phyloP scores from a whole-genome alignment of 2,113 vertebrate genomes.

The Erythrocercus mccallii region DNA sequence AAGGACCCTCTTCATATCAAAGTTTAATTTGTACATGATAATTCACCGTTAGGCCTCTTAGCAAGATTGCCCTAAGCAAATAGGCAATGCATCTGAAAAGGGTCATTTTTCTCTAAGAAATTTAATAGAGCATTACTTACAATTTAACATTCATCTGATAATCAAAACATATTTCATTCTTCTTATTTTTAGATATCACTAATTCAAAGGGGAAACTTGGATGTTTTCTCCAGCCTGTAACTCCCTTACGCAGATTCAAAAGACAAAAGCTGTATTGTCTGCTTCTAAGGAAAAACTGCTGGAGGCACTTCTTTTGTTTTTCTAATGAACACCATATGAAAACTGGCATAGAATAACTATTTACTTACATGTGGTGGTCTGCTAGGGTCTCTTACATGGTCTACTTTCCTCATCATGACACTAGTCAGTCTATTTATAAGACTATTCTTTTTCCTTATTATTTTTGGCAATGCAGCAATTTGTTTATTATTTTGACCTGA shows the following conservation, averaged over 20 bases:
- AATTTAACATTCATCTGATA: conserved; percentile 3
- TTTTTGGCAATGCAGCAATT: background rate
- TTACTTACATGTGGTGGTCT: background rate
- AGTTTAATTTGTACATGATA: conserved; percentile 51
- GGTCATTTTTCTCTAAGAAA: background rate
- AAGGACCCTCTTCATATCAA: conserved; percentile 7
- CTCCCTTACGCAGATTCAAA: background rate
- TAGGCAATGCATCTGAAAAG: background rate
- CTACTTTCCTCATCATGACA: background rate
- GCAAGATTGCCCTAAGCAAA: conserved; percentile 16
- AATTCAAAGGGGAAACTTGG: conserved; percentile 30
- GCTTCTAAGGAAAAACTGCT: conserved; percentile 40
- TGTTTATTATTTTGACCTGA: background rate
- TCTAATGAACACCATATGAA: conserved; percentile 45
- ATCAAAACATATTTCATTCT: conserved; percentile 27
- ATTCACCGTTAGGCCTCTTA: background rate
- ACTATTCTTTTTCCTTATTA: background rate
- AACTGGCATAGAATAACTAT: conserved; percentile 38
- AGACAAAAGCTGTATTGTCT: conserved; percentile 54
- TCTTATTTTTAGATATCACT: conserved; percentile 47
- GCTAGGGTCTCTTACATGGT: background rate
- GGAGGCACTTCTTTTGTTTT: conserved; percentile 49
- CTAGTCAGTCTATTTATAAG: background rate
- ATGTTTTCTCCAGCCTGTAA: conserved; percentile 12
- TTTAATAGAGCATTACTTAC: background rate